Base-by-base conservation (phyloP, 2,888 invertebrate species). In the Fissipunctia ypsillon region DNA sequence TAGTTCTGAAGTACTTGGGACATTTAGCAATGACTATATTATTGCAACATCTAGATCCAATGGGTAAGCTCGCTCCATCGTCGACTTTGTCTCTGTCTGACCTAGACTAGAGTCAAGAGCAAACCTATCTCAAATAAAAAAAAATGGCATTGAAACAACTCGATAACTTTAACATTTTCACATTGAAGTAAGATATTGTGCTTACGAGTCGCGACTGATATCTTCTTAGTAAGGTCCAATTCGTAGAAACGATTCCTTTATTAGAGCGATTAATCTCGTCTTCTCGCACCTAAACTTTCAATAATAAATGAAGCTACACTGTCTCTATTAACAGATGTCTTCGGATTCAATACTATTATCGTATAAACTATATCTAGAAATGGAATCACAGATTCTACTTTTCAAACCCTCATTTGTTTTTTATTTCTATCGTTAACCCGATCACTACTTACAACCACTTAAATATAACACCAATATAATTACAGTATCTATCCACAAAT, bases 401-500 rank as follows among this genome's bases (percentile, higher is more conserved):
- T 7, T 57, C 1, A n/a, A 59, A 31, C 12, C 0, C 0, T 48
- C 16, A 14, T 52, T 31, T 31, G 12, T 22, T 41, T 43, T 54
- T 69, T 41, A n/a, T 14, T 3, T 12, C 9, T 3, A 1, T 10
- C 28, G 4, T 12, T 19, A 48, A 14, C 3, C 12, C 10, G 43
- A 25, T 5, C 25, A 60, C 50, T 31, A 31, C 10, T 22, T 70
- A 22, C 4, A 56, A 25, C 48, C n/a, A 35, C 9, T 16, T 38
- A 41, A 48, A 19, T 16, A n/a, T 9, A 22, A 38, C 22, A 54
- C 12, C 22, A 28, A 74, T 5, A 71, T 71, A 69, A 81, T 75
- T 69, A 81, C 16, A 52, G 61, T 75, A 75, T 75, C 61, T 68
- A 60, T 63, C 16, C 57, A 54, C 41, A 68, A 70, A 65, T 31